These are phyloP conservation scores for Zaprionus ornatus DNA, from an alignment of 1,140 invertebrate genomes.

Conservation along the genomic window DNA sequence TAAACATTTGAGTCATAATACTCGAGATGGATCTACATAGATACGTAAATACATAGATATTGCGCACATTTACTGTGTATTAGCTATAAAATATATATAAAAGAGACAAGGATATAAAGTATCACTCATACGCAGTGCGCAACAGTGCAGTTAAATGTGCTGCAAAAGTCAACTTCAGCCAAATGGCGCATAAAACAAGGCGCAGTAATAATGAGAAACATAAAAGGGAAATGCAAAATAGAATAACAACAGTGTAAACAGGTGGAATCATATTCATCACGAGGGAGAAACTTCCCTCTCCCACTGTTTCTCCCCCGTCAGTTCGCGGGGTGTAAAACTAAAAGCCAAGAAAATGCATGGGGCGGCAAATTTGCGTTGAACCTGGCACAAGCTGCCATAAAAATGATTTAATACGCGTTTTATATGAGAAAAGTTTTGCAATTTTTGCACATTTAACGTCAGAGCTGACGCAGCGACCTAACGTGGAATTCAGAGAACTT, in stretches of 20 bases:
- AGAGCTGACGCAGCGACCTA: constrained; percentile 20
- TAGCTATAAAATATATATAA: constrained; percentile 38
- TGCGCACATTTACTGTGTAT: neutral
- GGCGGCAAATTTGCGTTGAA: constrained; percentile 34
- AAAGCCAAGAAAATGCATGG: constrained; percentile 22
- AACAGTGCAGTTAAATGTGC: constrained; percentile 24
- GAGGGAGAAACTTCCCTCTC: neutral
- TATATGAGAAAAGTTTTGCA: constrained; percentile 58
- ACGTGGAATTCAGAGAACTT: neutral
- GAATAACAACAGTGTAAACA: constrained; percentile 41
- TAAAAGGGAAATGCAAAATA: constrained; percentile 28
- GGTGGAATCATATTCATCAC: constrained; percentile 37
- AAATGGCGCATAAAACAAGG: constrained; percentile 41
- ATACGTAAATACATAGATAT: neutral
- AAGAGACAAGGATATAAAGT: constrained; percentile 28
- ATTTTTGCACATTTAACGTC: constrained; percentile 47
- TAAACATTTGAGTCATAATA: constrained; percentile 9
- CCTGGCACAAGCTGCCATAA: constrained; percentile 35
- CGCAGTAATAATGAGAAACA: constrained; percentile 38
- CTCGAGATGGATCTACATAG: neutral
- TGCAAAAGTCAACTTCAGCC: neutral
- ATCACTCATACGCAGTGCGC: constrained; percentile 37
- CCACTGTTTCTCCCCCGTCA: neutral
- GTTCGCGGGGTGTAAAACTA: constrained; percentile 27
- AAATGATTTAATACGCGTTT: constrained; percentile 56